Base-by-base conservation (phyloP, 1,140 invertebrate genomes). In the Trichogramma pretiosum region DNA sequence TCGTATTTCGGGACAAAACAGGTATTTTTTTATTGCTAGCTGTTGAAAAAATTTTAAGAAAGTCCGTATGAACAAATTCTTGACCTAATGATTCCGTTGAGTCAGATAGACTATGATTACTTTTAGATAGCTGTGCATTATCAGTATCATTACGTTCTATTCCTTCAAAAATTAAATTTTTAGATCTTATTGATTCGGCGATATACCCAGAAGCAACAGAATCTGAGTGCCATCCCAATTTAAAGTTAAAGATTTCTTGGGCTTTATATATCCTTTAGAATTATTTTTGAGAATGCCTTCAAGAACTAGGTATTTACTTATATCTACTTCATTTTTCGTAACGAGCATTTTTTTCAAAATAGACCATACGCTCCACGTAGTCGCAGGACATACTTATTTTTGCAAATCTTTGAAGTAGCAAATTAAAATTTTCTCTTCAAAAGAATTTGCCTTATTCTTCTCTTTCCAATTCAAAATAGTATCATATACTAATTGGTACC, bases 241-340 rank as follows among this genome's bases (percentile, higher is more conserved):
- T n/a, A 51, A 24, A 16, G 39, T 37, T 11, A 30, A 35, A 16
- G 42, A 38, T 46, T 50, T 50, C 30, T 46, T 50, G 13, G 49
- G 43, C 36, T 51, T n/a, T n/a, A n/a, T 46, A 35, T 46, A 46
- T 16, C 49, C 49, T 42, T 46, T 46, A 7, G 43, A 2, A 51
- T 51, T 51, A 9, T 37, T 46, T 45, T 51, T 46, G 3, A 46
- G 34, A 26, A 51, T 19, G 30, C 1, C 16, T 41, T 41, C 46
- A 11, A 41, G 28, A 23, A 24, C 28, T 8, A 24, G 16, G 42
- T 46, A 51, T 7, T 46, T 39, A 35, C 32, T 28, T n/a, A 46
- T 46, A 26, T 51, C 16, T 8, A 51, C 36, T 24, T 41, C 21
- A 13, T 46, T 24, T 18, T 40, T 46, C 3, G 38, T 26, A 46